These are phyloP conservation scores for Aspidoscelis tigris DNA, from an alignment of 2,113 vertebrate genomes.

Conservation along the genomic window DNA sequence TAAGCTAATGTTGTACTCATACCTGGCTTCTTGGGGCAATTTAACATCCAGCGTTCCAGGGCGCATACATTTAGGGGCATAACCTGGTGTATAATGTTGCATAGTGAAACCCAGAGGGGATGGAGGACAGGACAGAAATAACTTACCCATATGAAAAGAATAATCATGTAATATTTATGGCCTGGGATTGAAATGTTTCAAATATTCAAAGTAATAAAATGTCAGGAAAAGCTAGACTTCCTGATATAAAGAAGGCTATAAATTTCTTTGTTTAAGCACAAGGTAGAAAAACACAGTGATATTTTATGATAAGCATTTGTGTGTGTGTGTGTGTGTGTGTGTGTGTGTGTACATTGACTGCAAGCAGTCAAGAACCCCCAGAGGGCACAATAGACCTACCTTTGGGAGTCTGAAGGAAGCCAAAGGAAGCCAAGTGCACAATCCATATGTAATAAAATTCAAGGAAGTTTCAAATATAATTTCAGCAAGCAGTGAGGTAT, in stretches of 20 bases:
- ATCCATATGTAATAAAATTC: conserved; percentile 51
- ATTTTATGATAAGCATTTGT: conserved; percentile 59
- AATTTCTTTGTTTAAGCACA: conserved; percentile 71
- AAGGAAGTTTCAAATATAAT: conserved; percentile 58
- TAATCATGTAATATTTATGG: conserved; percentile 85
- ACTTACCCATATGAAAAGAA: conserved; percentile 82
- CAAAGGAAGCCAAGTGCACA: conserved; percentile 57
- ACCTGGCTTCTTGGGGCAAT: conserved; percentile 52
- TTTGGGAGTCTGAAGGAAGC: conserved; percentile 62
- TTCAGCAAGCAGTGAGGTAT: conserved; percentile 47
- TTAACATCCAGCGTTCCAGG: conserved; percentile 58
- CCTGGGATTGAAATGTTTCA: conserved; percentile 84
- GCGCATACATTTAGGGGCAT: conserved; percentile 74
- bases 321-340: no score
- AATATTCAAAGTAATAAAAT: conserved; percentile 81
- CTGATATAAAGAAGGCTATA: conserved; percentile 79
- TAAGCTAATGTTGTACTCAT: conserved; percentile 48
- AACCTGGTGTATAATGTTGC: conserved; percentile 67
- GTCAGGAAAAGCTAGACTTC: conserved; percentile 81
- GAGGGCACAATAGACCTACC: conserved; percentile 71
- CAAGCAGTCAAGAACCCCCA: conserved; percentile 68
- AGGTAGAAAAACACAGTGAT: conserved; percentile 60
- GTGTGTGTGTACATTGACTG: conserved; percentile 20
- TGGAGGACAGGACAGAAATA: conserved; percentile 58
- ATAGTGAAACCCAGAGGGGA: conserved; percentile 67